Evolutionary conservation across 2,888 invertebrate species (phyloP).

Genomic region (Ormyrus thymus): DNA sequence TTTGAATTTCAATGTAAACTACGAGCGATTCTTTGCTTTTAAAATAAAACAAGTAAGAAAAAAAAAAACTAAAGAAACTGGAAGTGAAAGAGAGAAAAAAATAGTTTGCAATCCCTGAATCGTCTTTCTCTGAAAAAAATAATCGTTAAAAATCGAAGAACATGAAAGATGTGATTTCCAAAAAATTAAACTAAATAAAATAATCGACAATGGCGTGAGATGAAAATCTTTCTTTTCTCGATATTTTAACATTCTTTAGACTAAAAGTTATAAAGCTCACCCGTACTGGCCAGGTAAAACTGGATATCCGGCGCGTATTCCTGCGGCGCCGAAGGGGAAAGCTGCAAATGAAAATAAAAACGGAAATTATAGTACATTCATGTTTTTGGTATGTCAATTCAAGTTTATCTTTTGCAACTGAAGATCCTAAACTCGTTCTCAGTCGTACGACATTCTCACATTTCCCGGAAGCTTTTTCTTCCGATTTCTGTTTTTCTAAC

Average conservation of each 20-base stretch:
- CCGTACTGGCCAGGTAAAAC: conserved; percentile 89
- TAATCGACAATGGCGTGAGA: conserved; percentile 11
- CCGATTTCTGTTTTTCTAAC: too few species aligned
- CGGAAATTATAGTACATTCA: conserved; percentile 35
- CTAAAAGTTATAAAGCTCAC: conserved; percentile 78
- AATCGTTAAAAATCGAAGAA: conserved; percentile 50
- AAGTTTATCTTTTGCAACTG: background rate
- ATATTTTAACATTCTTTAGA: background rate
- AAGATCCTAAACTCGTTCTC: background rate
- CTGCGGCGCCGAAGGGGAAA: conserved; percentile 82
- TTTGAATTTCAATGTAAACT: too few species aligned
- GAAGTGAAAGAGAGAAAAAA: conserved; percentile 29
- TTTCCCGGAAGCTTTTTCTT: conserved; percentile 4
- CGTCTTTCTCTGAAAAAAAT: conserved; percentile 44
- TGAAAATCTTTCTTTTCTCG: conserved; percentile 28
- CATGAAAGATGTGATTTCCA: conserved; percentile 7
- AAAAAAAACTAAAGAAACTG: conserved; percentile 34
- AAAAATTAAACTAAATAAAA: conserved; percentile 13
- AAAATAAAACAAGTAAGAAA: conserved; percentile 37
- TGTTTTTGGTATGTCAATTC: background rate
- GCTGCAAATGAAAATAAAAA: conserved; percentile 74
- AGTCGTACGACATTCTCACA: conserved; percentile 47
- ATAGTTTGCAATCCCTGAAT: conserved; percentile 17
- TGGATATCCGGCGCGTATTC: conserved; percentile 87
- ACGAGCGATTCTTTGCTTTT: too few species aligned